Conservation (phyloP, 2,888 invertebrate genomes). For the Euzophera pinguis region DNA sequence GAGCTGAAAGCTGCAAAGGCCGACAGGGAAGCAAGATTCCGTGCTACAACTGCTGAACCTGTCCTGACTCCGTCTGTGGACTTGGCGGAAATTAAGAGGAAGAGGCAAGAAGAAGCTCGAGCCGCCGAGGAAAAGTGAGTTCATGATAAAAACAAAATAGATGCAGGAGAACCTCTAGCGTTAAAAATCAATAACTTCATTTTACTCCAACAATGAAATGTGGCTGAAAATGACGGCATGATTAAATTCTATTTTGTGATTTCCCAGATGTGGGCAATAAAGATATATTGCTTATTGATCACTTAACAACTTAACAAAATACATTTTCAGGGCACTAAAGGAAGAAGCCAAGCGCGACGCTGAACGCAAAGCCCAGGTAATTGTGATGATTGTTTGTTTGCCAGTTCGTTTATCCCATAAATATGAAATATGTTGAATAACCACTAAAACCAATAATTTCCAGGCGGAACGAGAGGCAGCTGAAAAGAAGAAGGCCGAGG, state of each 20-base stretch:
- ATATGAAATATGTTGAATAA: background rate
- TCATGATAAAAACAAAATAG: too few species aligned
- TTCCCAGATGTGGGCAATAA: too few species aligned
- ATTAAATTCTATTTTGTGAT: too few species aligned
- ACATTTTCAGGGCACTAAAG: conserved; percentile 63
- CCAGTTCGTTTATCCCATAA: too few species aligned
- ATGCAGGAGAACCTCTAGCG: too few species aligned
- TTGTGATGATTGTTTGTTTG: background rate
- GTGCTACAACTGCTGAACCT: conserved; percentile 73
- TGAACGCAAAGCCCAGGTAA: conserved; percentile 68
- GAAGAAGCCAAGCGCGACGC: conserved; percentile 75
- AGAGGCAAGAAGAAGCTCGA: conserved; percentile 82
- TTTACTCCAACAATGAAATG: too few species aligned
- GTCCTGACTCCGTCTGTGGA: conserved; percentile 72
- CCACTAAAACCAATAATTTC: conserved; percentile 6
- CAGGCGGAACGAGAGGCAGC: conserved; percentile 65
- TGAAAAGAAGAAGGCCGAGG: conserved; percentile 76
- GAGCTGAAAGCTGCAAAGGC: conserved; percentile 83
- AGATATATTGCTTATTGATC: too few species aligned
- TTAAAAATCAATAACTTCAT: too few species aligned
- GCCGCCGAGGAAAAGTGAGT: conserved; percentile 81
- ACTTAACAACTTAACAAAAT: background rate
- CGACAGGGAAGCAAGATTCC: conserved; percentile 80
- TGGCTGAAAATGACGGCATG: too few species aligned
- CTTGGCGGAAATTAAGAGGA: conserved; percentile 75